Percentiles rank a stretch among this genome's conserved stretches.
Evolutionary conservation across 2,113 vertebrate genomes (phyloP).

Genomic region (Lampris megalopsis): DNA sequence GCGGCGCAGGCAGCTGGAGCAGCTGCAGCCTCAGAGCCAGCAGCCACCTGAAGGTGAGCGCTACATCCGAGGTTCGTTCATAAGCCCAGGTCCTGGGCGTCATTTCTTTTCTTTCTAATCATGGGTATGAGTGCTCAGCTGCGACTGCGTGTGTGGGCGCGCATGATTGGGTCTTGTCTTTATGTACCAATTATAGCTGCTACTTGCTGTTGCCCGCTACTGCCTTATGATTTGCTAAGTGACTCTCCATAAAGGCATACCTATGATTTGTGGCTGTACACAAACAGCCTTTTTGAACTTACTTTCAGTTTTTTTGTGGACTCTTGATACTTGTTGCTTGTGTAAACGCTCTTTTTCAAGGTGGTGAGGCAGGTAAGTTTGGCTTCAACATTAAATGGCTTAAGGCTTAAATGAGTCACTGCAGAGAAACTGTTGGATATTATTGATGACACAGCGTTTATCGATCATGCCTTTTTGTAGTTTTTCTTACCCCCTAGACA

Average conservation of each 20-base stretch:
- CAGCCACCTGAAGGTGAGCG: conserved; percentile 94
- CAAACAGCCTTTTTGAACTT: conserved; percentile 55
- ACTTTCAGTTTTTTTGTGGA: conserved; percentile 50
- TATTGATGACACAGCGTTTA: background rate
- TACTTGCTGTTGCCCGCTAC: conserved; percentile 58
- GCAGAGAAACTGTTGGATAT: background rate
- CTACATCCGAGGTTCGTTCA: conserved; percentile 78
- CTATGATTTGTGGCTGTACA: conserved; percentile 69
- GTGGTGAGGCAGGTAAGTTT: conserved; percentile 40
- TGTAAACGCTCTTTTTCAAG: conserved; percentile 21
- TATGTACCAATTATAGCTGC: conserved; percentile 43
- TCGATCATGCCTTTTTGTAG: background rate
- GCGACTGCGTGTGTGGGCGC: background rate
- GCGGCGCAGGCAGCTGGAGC: conserved; percentile 93
- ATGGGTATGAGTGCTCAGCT: conserved; percentile 47
- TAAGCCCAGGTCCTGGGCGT: conserved; percentile 68
- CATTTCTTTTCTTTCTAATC: conserved; percentile 74
- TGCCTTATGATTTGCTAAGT: conserved; percentile 75
- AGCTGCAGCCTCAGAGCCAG: conserved; percentile 85
- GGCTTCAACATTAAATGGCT: background rate
- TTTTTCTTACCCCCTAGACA: conserved; percentile 1
- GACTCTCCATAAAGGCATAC: conserved; percentile 74
- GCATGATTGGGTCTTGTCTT: conserved; percentile 25
- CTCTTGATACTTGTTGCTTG: conserved; percentile 31
- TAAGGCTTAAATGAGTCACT: background rate